Conservation (phyloP, 2,113 vertebrate genomes). For the Illadopsis cleaveri region DNA sequence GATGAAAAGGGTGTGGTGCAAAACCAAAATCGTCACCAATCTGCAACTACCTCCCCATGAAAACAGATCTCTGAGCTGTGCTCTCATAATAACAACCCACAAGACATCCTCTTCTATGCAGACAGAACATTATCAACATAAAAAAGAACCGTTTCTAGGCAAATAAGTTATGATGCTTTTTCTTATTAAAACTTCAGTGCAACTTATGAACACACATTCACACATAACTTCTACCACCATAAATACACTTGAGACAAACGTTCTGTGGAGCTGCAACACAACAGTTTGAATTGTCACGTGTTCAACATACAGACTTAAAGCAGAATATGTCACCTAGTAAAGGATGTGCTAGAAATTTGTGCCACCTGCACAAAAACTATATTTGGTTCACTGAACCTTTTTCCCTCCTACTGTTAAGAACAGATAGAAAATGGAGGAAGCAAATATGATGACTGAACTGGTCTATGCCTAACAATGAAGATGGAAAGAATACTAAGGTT, state of each 20-base stretch:
- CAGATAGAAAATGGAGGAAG: neutral
- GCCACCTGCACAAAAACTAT: neutral
- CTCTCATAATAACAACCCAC: neutral
- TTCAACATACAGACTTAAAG: neutral
- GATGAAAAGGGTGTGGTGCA: slow-evolving; percentile 72
- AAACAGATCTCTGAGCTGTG: neutral
- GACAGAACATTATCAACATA: neutral
- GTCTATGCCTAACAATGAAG: neutral
- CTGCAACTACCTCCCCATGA: neutral
- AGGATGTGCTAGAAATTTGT: neutral
- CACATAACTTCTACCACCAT: neutral
- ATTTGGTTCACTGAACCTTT: neutral
- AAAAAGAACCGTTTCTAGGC: neutral
- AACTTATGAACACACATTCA: neutral
- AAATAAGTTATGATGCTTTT: neutral
- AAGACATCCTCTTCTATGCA: neutral
- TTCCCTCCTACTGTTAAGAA: neutral
- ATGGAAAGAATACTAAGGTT: neutral
- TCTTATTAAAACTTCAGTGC: neutral
- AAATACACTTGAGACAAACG: neutral
- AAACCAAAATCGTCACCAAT: slow-evolving; percentile 45
- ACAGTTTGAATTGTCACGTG: neutral
- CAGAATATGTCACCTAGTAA: neutral
- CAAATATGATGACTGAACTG: neutral
- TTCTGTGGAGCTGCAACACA: neutral